Conservation (phyloP, 2,888 invertebrate species). For the Caenorhabditis parvicauda region DNA sequence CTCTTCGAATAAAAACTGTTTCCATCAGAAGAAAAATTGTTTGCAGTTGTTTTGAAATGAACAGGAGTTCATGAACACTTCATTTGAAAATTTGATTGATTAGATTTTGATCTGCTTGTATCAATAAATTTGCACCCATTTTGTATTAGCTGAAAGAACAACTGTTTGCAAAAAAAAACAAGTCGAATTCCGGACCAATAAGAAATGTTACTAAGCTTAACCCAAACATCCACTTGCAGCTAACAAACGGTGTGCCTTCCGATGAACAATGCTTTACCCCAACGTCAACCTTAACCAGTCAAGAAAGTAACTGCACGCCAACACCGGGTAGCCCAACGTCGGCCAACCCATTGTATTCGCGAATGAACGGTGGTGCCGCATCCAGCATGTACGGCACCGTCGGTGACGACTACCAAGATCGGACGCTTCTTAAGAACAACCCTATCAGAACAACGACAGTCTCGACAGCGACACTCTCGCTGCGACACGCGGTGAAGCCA, state of each 20-base stretch:
- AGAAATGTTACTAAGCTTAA: no score
- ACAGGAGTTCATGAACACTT: background rate
- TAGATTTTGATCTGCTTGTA: no score
- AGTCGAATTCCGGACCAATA: no score
- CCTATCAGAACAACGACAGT: constrained; percentile 30
- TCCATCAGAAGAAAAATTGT: no score
- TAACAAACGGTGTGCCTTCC: constrained; percentile 39
- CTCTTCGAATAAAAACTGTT: no score
- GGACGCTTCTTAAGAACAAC: constrained; percentile 37
- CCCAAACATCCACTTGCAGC: no score
- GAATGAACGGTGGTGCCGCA: constrained; percentile 19
- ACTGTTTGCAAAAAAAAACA: no score
- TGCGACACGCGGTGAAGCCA: constrained; percentile 25
- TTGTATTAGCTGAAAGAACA: no score
- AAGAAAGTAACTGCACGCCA: constrained; percentile 43
- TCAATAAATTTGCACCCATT: no score
- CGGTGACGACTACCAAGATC: constrained; percentile 29
- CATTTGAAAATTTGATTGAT: no score
- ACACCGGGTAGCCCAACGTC: constrained; percentile 45
- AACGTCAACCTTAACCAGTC: constrained; percentile 48
- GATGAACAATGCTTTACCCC: constrained; percentile 51
- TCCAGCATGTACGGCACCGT: constrained; percentile 32
- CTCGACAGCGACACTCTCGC: constrained; percentile 16
- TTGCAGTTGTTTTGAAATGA: background rate
- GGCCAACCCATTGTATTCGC: constrained; percentile 15